phyloP scores from a whole-genome alignment of 2,797 vertebrate genomes.

The Rhinoraja longicauda region DNA sequence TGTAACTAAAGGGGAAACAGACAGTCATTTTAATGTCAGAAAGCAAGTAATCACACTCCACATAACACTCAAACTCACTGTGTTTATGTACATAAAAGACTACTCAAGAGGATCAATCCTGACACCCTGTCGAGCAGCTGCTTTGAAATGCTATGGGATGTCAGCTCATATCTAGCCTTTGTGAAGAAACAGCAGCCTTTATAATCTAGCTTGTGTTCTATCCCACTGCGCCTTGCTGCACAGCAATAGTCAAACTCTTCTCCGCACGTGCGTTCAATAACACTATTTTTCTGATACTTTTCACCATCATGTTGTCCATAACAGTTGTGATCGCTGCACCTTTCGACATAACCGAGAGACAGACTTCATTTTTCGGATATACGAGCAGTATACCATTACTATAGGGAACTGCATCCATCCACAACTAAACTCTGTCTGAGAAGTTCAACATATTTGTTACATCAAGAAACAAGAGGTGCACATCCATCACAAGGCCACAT shows the following conservation, averaged over 20 bases:
- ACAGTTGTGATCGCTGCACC: conserved; percentile 57
- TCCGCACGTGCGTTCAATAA: conserved; percentile 49
- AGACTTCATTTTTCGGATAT: not conserved
- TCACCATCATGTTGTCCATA: conserved; percentile 54
- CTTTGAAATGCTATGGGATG: conserved; percentile 27
- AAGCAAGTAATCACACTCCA: not conserved
- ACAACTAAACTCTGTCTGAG: not conserved
- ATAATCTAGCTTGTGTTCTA: conserved; percentile 50
- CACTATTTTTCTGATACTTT: conserved; percentile 58
- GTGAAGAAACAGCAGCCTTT: not conserved
- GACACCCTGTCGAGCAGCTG: conserved; percentile 6
- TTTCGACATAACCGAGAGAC: conserved; percentile 38
- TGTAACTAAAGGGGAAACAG: not conserved
- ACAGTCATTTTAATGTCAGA: not conserved
- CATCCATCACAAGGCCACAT: not conserved
- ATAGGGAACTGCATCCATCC: no score
- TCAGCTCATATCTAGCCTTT: conserved; percentile 45
- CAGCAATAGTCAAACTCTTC: conserved; percentile 57
- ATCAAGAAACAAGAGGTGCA: not conserved
- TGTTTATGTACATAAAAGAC: not conserved
- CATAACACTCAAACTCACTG: not conserved
- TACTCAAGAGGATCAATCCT: not conserved
- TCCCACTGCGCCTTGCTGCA: conserved; percentile 57
- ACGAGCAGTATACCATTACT: not conserved
- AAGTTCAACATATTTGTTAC: not conserved